Conservation (phyloP, 53 echinoderm and acorn worm genomes). For the Patiria pectinifera region DNA sequence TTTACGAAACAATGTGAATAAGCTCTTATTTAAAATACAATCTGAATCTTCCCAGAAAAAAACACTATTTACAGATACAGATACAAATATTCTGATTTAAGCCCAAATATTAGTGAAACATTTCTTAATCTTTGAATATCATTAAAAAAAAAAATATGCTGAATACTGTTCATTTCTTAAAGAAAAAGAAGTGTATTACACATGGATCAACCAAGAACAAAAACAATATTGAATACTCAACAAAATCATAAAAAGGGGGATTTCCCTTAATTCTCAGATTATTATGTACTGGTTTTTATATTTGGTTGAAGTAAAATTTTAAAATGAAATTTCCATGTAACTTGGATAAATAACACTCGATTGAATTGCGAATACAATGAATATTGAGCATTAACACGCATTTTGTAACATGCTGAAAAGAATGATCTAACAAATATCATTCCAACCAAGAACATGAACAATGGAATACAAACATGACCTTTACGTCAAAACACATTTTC, state of each 20-base stretch:
- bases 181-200: background rate
- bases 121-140: constrained; percentile 40
- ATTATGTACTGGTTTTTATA: background rate
- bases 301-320: background rate
- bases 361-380: background rate
- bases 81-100: constrained; percentile 9
- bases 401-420: background rate
- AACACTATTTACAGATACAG: constrained; percentile 57
- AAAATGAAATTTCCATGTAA: background rate
- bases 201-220: background rate
- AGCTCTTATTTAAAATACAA: constrained; percentile 51
- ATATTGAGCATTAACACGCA: background rate
- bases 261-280: background rate
- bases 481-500: background rate
- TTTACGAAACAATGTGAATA: constrained; percentile 28
- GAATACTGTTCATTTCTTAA: constrained; percentile 55
- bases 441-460: background rate
- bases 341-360: background rate
- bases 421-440: background rate
- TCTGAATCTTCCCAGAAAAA: constrained; percentile 51
- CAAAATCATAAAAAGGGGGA: background rate
- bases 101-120: constrained; percentile 50
- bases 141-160: constrained; percentile 24
- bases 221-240: background rate
- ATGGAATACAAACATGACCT: background rate